These are phyloP conservation scores for Sebastes kiyomatsui DNA, from an alignment of 2,797 vertebrate genomes.

Conservation along the genomic window DNA sequence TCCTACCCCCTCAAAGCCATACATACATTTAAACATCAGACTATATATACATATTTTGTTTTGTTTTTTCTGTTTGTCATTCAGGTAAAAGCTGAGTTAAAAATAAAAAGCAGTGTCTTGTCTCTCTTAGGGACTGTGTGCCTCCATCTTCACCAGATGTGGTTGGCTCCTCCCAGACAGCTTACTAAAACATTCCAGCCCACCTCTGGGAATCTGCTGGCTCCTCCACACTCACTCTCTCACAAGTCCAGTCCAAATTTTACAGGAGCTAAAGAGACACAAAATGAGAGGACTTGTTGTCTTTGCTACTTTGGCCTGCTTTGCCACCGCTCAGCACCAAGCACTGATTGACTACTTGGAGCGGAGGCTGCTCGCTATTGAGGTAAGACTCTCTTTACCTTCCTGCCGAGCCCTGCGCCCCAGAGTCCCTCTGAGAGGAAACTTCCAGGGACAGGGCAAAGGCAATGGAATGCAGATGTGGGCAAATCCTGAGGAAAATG, in stretches of 20 bases:
- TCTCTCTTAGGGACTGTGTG: constrained; percentile 20
- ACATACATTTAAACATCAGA: not conserved
- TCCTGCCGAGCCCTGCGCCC: constrained; percentile 65
- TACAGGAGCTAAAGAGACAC: constrained; percentile 35
- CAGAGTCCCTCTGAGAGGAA: constrained; percentile 63
- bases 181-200: constrained; percentile 85
- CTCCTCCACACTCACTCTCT: constrained; percentile 50
- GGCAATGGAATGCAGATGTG: constrained; percentile 79
- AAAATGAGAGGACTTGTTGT: constrained; percentile 81
- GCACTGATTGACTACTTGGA: constrained; percentile 97
- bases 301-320: constrained; percentile 80
- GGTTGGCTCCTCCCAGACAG: constrained; percentile 80
- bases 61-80: not conserved
- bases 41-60: not conserved
- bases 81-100: not conserved
- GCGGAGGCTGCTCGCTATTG: constrained; percentile 90
- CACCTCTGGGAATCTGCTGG: constrained; percentile 75
- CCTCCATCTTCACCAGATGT: constrained; percentile 77
- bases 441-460: constrained; percentile 63
- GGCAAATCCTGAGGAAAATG: constrained; percentile 51
- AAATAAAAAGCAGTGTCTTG: constrained; percentile 4
- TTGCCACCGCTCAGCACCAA: constrained; percentile 87
- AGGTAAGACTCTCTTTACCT: constrained; percentile 86
- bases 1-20: not conserved
- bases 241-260: constrained; percentile 50